phyloP scores from a whole-genome alignment of 1,140 invertebrate species.

The Drosophila tropicalis region DNA sequence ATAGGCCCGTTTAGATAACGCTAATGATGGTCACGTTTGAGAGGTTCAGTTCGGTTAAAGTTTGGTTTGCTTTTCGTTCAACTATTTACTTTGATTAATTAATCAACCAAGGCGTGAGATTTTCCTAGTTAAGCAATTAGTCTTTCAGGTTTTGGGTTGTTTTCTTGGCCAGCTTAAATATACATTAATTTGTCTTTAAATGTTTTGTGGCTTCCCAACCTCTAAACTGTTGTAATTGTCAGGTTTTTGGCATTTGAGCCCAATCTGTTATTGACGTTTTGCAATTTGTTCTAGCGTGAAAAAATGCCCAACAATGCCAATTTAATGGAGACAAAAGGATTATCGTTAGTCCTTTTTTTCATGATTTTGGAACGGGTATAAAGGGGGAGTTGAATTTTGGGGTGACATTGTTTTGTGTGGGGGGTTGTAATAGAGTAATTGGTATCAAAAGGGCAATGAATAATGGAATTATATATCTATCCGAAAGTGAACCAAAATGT shows the following conservation, averaged over 20 bases:
- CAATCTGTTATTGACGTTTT: conserved; percentile 76
- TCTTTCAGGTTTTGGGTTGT: conserved; percentile 35
- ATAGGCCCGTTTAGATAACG: conserved; percentile 76
- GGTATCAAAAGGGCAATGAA: neutral
- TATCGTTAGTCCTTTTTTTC: conserved; percentile 35
- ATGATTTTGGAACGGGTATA: neutral
- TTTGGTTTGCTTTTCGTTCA: conserved; percentile 25
- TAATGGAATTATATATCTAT: no score
- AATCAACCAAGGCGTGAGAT: conserved; percentile 77
- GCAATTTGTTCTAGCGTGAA: conserved; percentile 76
- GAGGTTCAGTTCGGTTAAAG: conserved; percentile 1
- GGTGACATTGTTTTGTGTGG: neutral
- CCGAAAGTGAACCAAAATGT: no score
- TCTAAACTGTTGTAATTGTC: conserved; percentile 65
- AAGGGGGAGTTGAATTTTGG: neutral
- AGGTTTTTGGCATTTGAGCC: conserved; percentile 31
- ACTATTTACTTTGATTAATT: conserved; percentile 80
- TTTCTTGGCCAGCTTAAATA: conserved; percentile 70
- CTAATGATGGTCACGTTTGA: conserved; percentile 56
- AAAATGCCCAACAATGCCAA: conserved; percentile 56
- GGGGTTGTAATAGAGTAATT: neutral
- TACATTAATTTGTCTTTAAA: conserved; percentile 81
- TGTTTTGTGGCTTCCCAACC: conserved; percentile 41
- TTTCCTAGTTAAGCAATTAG: conserved; percentile 68
- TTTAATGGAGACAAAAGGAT: conserved; percentile 69